These are phyloP conservation scores for Echinometra lucunter DNA, from an alignment of 53 echinoderm and acorn worm genomes.

Conservation along the genomic window DNA sequence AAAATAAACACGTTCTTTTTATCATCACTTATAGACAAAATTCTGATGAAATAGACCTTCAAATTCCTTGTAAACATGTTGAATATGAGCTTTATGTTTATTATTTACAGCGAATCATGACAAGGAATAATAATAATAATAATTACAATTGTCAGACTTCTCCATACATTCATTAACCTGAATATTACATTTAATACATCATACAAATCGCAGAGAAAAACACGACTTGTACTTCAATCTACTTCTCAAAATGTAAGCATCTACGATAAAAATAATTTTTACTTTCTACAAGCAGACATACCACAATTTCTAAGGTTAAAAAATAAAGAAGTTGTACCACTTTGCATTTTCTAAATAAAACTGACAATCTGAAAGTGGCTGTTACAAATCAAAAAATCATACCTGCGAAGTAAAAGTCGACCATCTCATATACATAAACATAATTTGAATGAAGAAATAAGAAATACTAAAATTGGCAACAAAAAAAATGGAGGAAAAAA, in stretches of 20 bases:
- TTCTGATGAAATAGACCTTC: neutral
- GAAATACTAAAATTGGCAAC: neutral
- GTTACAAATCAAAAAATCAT: conserved; percentile 17
- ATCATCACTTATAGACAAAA: conserved; percentile 57
- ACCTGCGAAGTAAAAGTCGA: neutral
- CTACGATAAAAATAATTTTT: conserved; percentile 51
- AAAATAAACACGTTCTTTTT: conserved; percentile 30
- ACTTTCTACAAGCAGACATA: conserved; percentile 20
- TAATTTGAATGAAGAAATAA: neutral
- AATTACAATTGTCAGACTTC: neutral
- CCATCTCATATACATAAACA: conserved; percentile 58
- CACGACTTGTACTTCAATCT: neutral
- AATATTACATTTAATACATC: conserved; percentile 61
- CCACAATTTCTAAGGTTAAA: conserved; percentile 27
- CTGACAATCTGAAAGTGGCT: neutral
- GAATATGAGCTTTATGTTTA: conserved; percentile 62
- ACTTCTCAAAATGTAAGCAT: conserved; percentile 14
- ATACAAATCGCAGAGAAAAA: conserved; percentile 23
- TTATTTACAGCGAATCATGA: conserved; percentile 62
- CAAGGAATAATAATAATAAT: conserved; percentile 43
- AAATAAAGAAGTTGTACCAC: neutral
- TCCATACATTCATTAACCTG: neutral
- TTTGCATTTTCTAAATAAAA: conserved; percentile 19
- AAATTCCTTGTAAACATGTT: neutral
- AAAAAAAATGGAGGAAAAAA: no score